Evolutionary conservation across 1,140 invertebrate species (phyloP).

Genomic region (Saccostrea cuccullata): DNA sequence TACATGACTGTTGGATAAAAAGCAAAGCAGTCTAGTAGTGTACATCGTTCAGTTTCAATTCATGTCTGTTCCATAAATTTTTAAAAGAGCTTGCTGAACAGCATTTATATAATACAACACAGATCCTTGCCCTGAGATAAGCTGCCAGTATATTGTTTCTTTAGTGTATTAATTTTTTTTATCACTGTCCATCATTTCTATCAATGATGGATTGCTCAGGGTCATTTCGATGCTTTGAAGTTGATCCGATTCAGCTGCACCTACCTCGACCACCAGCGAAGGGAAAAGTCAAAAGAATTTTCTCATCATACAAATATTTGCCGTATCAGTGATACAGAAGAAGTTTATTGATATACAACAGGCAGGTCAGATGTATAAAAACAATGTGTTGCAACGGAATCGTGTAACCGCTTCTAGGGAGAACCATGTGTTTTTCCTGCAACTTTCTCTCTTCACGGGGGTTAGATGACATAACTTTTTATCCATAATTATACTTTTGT

Average conservation of each 20-base stretch:
- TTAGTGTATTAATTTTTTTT: too few species aligned
- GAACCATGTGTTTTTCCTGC: neutral
- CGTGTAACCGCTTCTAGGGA: neutral
- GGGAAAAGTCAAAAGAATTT: neutral
- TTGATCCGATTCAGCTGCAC: neutral
- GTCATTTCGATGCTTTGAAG: constrained; percentile 2
- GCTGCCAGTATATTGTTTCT: neutral
- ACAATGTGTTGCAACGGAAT: neutral
- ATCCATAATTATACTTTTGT: neutral
- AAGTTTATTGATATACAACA: neutral
- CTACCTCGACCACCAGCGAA: constrained; percentile 9
- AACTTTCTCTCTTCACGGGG: neutral
- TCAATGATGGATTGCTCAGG: neutral
- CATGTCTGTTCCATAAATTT: too few species aligned
- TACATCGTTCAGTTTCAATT: too few species aligned
- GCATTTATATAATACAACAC: too few species aligned
- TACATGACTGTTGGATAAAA: too few species aligned
- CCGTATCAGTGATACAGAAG: constrained; percentile 5
- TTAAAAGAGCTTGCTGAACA: too few species aligned
- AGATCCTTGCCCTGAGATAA: neutral
- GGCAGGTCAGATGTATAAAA: neutral
- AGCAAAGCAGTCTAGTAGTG: too few species aligned
- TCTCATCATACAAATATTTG: neutral
- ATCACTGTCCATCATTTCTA: neutral
- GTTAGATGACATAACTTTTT: neutral